These are phyloP conservation scores for Drosophila auraria DNA, from an alignment of 1,140 invertebrate genomes.

Conservation along the genomic window DNA sequence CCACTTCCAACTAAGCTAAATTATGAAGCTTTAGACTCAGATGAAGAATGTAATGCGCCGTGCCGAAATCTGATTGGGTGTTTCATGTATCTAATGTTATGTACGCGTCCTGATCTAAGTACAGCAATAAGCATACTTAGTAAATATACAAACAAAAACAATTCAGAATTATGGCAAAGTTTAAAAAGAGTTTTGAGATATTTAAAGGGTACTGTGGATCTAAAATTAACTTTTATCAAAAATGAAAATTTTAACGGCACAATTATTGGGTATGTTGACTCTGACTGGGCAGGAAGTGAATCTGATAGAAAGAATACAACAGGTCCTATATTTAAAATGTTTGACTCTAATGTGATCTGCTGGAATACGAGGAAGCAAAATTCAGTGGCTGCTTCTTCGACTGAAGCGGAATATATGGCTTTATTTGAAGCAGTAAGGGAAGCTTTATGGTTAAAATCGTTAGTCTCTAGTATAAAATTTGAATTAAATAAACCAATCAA, in stretches of 20 bases:
- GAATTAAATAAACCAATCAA: constrained; percentile 24
- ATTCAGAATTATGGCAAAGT: constrained; percentile 16
- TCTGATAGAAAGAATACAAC: neutral
- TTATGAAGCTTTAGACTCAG: constrained; percentile 35
- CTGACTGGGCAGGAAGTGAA: neutral
- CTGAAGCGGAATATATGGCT: constrained; percentile 73
- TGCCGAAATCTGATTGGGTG: constrained; percentile 39
- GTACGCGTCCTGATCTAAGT: constrained; percentile 13
- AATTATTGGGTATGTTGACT: neutral
- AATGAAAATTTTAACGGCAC: constrained; percentile 1
- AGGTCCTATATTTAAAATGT: constrained; percentile 51
- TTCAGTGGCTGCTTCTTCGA: constrained; percentile 59
- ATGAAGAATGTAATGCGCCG: constrained; percentile 18
- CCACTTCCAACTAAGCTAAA: constrained; percentile 27
- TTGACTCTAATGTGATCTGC: constrained; percentile 58
- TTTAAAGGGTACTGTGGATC: constrained; percentile 6
- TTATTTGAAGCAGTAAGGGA: no score
- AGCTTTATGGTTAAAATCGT: constrained; percentile 28
- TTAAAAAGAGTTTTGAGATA: constrained; percentile 5
- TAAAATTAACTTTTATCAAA: constrained; percentile 58
- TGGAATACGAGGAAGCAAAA: constrained; percentile 80
- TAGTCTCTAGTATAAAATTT: constrained; percentile 34
- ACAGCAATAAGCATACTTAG: constrained; percentile 19
- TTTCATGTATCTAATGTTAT: constrained; percentile 42
- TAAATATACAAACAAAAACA: constrained; percentile 35